Percentiles rank a stretch among this genome's conserved stretches.
Evolutionary conservation across 2,113 vertebrate genomes (phyloP).

Genomic region (Saccopteryx bilineata): DNA sequence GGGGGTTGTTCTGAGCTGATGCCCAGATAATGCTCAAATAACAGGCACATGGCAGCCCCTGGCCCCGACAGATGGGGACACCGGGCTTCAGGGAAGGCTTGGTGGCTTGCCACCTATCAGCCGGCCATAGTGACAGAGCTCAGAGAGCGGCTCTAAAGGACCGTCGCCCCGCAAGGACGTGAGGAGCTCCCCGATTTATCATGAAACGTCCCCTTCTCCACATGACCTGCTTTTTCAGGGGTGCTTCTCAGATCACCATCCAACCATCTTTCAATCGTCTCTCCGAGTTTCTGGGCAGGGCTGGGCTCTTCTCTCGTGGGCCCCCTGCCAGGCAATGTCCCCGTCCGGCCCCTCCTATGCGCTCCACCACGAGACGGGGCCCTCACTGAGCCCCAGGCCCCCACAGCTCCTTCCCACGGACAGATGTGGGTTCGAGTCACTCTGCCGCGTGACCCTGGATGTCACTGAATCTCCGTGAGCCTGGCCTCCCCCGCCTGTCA

Average conservation of each 20-base stretch:
- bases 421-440: not conserved
- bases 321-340: not conserved
- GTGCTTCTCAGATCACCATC: not conserved
- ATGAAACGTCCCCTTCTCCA: not conserved
- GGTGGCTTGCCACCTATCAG: not conserved
- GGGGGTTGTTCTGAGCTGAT: conserved; percentile 73
- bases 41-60: not conserved
- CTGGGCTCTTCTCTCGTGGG: too few relatives aligned
- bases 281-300: not conserved
- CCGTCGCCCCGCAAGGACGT: not conserved
- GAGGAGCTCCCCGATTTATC: not conserved
- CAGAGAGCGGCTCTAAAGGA: not conserved
- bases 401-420: not conserved
- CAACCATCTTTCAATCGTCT: not conserved
- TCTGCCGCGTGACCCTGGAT: not conserved
- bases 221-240: not conserved
- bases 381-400: not conserved
- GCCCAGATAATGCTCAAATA: conserved; percentile 16
- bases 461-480: not conserved
- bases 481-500: not conserved
- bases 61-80: not conserved
- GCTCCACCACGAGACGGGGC: rapidly evolving
- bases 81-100: not conserved
- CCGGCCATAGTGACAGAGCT: not conserved
- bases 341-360: not conserved